phyloP scores from a whole-genome alignment of 2,113 vertebrate genomes.

The Rhinolophus ferrumequinum region DNA sequence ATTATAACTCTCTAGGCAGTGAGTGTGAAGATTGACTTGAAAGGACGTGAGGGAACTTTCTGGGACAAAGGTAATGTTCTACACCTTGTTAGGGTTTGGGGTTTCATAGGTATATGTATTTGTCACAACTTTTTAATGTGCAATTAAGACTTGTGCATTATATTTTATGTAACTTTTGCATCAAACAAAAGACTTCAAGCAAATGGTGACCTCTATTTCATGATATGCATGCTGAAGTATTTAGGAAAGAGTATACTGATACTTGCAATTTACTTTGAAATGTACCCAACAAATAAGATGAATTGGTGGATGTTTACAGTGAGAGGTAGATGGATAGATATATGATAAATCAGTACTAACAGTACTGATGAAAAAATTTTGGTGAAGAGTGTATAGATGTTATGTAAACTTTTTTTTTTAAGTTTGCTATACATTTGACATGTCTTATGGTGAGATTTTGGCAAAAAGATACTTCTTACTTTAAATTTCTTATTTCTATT shows the following conservation, averaged over 20 bases:
- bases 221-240: neutral
- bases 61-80: neutral
- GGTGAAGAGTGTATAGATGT: neutral
- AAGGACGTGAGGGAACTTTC: neutral
- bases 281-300: neutral
- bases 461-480: neutral
- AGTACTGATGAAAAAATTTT: neutral
- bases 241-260: neutral
- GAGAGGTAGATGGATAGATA: neutral
- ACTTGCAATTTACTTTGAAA: neutral
- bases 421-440: neutral
- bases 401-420: neutral
- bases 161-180: neutral
- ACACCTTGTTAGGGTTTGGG: neutral
- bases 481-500: conserved; percentile 10
- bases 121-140: neutral
- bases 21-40: neutral
- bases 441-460: neutral
- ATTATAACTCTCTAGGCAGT: neutral
- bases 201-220: neutral
- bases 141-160: neutral
- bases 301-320: neutral
- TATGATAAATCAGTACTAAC: neutral
- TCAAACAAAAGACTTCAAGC: neutral
- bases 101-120: neutral